These are phyloP conservation scores for Brenthis hecate DNA, from an alignment of 2,888 invertebrate species.

Conservation along the genomic window DNA sequence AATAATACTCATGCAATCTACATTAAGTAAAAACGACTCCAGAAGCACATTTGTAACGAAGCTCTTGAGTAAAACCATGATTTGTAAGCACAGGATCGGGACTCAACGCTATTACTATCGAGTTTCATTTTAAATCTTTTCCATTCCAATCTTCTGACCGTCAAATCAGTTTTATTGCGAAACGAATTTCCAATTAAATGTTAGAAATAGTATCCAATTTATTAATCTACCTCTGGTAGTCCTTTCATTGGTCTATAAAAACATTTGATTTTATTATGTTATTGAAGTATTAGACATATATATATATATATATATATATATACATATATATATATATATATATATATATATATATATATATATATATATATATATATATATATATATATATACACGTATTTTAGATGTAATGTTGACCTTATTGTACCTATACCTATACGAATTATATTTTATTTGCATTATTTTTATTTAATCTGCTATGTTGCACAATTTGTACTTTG, in stretches of 20 bases:
- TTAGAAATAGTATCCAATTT: conserved; percentile 69
- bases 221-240: conserved; percentile 33
- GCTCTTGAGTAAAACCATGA: conserved; percentile 20
- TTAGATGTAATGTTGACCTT: too few species aligned
- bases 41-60: conserved; percentile 23
- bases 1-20: conserved; percentile 17
- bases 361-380: too few species aligned
- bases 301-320: too few species aligned
- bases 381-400: too few species aligned
- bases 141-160: conserved; percentile 67
- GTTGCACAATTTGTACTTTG: too few species aligned
- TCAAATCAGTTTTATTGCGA: conserved; percentile 73
- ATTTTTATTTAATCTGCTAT: too few species aligned
- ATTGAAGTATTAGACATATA: too few species aligned
- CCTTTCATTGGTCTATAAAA: background rate
- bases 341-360: too few species aligned
- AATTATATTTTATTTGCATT: too few species aligned
- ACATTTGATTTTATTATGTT: too few species aligned
- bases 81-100: conserved; percentile 23
- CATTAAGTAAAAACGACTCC: conserved; percentile 17
- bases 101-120: conserved; percentile 25
- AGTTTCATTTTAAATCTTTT: conserved; percentile 55
- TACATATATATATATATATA: too few species aligned
- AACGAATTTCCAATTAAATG: conserved; percentile 75
- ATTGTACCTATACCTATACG: too few species aligned